Conservation (phyloP, 1,140 invertebrate genomes). For the Camponotus pennsylvanicus region DNA sequence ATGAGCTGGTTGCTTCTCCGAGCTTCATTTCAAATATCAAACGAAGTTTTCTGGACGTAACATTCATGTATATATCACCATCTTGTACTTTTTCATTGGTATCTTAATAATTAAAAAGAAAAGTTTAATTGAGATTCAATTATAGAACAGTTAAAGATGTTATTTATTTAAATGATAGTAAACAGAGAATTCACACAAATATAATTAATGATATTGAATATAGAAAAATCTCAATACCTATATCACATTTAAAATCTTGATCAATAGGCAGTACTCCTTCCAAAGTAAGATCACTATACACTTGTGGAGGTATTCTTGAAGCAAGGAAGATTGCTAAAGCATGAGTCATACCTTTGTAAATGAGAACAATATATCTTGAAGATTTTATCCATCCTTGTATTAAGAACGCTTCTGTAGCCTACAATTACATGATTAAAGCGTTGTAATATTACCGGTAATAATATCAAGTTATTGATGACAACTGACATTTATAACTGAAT, state of each 20-base stretch:
- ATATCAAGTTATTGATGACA: neutral
- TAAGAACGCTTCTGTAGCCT: slow-evolving; percentile 86
- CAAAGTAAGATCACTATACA: slow-evolving; percentile 90
- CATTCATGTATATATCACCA: slow-evolving; percentile 88
- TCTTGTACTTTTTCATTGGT: slow-evolving; percentile 86
- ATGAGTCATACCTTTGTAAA: slow-evolving; percentile 88
- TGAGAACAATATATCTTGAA: slow-evolving; percentile 88
- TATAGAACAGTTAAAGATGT: neutral
- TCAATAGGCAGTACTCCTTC: slow-evolving; percentile 92
- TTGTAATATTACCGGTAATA: slow-evolving; percentile 22
- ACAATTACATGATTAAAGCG: slow-evolving; percentile 70
- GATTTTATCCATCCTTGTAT: slow-evolving; percentile 87
- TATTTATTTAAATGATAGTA: neutral
- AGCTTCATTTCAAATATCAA: slow-evolving; percentile 89
- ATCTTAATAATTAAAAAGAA: slow-evolving; percentile 81
- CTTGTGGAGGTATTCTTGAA: slow-evolving; percentile 88
- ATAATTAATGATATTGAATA: slow-evolving; percentile 4
- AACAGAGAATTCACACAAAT: neutral
- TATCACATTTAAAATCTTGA: slow-evolving; percentile 91
- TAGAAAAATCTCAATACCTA: slow-evolving; percentile 85
- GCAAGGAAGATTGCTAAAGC: slow-evolving; percentile 89
- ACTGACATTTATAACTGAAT: neutral
- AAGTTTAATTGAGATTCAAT: neutral
- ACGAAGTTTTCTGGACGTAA: slow-evolving; percentile 87
- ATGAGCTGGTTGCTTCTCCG: slow-evolving; percentile 88